Evolutionary conservation across 2,888 invertebrate species (phyloP), one percentile per base, ranked within the genome.

Genomic region (Augochlorella aurata): DNA sequence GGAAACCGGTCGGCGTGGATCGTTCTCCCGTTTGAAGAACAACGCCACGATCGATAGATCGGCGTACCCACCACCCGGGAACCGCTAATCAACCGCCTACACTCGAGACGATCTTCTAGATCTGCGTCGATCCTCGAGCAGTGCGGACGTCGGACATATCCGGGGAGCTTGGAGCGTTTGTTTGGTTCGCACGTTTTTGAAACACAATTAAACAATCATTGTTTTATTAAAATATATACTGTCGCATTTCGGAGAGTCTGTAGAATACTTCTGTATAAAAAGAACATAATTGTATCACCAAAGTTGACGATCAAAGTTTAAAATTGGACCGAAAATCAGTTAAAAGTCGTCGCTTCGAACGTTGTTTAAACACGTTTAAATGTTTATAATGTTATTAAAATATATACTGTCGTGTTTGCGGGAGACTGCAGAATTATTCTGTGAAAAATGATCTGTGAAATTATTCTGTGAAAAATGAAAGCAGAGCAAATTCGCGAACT

Each of bases 1-100:
- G 67, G 76, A 81, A 90, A 90, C 89, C 90, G 87, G 90, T 90
- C 88, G 84, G 74, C 79, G 77, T 78, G 65, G 75, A 88, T 88
- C 84, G 79, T 85, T 50, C 85, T 79, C 79, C 74, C 83, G 75
- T 67, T 79, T 75, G n/a, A 67, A 47, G 72, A 81, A 82, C 77
- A 68, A 67, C 63, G 45, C 58, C 44, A 44, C 49, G 67, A 77
- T 79, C 45, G 79, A 81, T 44, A 65, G 78, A 78, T 81, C 75
- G 52, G 29, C 75, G 29, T 75, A 54, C 68, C 71, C 79, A 77
- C 67, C 75, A 67, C 81, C 70, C 47, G 24, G 8, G 50, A 47
- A 50, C 45, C 49, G 29, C 61, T 72, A 68, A 81, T 80, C 75
- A 61, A 63, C 49, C 71, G 58, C 16, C 47, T 52, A 68, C 61